Percentiles rank a stretch among this genome's conserved stretches.
phyloP scores from a whole-genome alignment of 2,888 invertebrate genomes.

The Harpalus rubripes region DNA sequence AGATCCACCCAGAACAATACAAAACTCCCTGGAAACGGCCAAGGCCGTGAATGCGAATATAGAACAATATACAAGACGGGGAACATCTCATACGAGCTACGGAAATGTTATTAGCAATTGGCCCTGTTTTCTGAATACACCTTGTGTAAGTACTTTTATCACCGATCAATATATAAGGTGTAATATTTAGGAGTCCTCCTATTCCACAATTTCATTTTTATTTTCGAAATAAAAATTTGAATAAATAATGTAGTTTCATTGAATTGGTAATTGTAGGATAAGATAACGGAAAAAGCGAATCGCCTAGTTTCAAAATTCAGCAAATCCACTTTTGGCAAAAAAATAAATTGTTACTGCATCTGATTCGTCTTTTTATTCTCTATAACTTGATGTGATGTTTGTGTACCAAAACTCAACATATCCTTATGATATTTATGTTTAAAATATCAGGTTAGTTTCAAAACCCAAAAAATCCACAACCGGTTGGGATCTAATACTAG shows the following conservation, averaged over 20 bases:
- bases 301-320: no score
- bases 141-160: background rate
- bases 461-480: no score
- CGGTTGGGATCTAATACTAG: no score
- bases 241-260: background rate
- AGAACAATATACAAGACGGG: background rate
- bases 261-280: no score
- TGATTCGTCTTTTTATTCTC: no score
- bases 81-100: background rate
- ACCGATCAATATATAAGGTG: background rate
- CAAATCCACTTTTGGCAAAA: no score
- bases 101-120: background rate
- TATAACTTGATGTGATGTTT: no score
- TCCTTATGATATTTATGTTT: no score
- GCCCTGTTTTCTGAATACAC: constrained; percentile 5
- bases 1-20: background rate
- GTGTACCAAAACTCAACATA: no score
- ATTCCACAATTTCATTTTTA: background rate
- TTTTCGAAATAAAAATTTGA: background rate
- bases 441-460: no score
- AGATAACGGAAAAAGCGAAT: no score
- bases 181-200: background rate
- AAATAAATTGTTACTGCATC: no score
- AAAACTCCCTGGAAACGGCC: constrained; percentile 4
- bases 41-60: background rate